Conservation (phyloP, 2,113 vertebrate genomes). For the Stigmatopora argus region DNA sequence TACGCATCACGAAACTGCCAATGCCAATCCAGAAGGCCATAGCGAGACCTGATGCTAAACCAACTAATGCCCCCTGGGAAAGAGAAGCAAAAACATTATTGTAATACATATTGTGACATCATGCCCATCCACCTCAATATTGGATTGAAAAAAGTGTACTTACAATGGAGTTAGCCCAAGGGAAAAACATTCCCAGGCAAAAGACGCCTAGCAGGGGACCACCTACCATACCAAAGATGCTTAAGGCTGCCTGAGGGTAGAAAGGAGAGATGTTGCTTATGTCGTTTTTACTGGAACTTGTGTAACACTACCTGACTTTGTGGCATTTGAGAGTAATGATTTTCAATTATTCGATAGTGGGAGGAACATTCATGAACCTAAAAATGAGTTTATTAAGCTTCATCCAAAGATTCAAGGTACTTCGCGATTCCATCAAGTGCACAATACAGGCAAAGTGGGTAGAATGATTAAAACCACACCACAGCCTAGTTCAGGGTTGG, state of each 20-base stretch:
- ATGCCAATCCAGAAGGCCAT: constrained; percentile 97
- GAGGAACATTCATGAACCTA: no score
- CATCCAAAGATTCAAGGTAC: no score
- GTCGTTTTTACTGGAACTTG: background rate
- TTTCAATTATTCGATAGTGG: no score
- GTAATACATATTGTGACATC: background rate
- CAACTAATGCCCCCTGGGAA: constrained; percentile 79
- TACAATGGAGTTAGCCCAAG: constrained; percentile 85
- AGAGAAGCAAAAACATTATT: background rate
- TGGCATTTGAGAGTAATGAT: no score
- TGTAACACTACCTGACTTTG: no score
- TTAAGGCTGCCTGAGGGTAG: constrained; percentile 81
- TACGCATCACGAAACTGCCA: constrained; percentile 70
- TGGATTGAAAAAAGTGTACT: constrained; percentile 47
- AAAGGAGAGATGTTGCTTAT: background rate
- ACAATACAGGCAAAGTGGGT: no score
- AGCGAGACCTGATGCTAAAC: constrained; percentile 75
- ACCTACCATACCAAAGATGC: constrained; percentile 96
- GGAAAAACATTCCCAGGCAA: constrained; percentile 94
- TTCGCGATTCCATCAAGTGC: no score
- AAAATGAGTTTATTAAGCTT: no score
- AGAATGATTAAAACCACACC: no score
- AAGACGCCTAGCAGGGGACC: constrained; percentile 90
- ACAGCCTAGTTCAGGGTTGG: no score
- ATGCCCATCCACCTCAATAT: no score